These are phyloP conservation scores for Neolamprologus devosi DNA, from an alignment of 2,113 vertebrate species.

Conservation along the genomic window DNA sequence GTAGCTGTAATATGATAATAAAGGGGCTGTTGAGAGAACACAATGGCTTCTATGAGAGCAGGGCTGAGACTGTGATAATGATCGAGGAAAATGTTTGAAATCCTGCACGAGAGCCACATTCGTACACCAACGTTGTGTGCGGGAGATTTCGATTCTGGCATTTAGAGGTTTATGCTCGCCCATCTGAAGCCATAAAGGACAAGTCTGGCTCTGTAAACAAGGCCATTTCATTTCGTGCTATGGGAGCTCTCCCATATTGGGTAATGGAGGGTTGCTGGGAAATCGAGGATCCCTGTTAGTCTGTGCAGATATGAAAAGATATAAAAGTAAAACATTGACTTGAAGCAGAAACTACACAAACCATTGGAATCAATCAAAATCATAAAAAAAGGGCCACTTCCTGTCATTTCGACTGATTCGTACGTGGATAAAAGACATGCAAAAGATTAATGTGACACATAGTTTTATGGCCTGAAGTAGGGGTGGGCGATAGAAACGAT, in stretches of 20 bases:
- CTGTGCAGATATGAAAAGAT: background rate
- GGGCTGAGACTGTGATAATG: background rate
- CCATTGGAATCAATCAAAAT: background rate
- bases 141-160: background rate
- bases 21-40: constrained; percentile 26
- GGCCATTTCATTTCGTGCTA: background rate
- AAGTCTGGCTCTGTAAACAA: background rate
- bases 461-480: background rate
- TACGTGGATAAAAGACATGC: background rate
- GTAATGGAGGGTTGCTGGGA: background rate
- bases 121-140: background rate
- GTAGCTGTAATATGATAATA: constrained; percentile 22
- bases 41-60: background rate
- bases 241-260: background rate
- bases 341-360: background rate
- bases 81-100: background rate
- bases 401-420: background rate
- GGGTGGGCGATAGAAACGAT: no score
- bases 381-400: background rate
- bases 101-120: background rate
- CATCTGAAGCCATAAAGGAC: background rate
- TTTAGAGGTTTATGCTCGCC: background rate
- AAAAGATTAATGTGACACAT: background rate
- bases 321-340: background rate
- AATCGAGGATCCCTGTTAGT: background rate